Percentiles rank a stretch among this genome's conserved stretches.
These are phyloP conservation scores for Thomomys bottae DNA, from an alignment of 2,113 vertebrate genomes.

Conservation along the genomic window DNA sequence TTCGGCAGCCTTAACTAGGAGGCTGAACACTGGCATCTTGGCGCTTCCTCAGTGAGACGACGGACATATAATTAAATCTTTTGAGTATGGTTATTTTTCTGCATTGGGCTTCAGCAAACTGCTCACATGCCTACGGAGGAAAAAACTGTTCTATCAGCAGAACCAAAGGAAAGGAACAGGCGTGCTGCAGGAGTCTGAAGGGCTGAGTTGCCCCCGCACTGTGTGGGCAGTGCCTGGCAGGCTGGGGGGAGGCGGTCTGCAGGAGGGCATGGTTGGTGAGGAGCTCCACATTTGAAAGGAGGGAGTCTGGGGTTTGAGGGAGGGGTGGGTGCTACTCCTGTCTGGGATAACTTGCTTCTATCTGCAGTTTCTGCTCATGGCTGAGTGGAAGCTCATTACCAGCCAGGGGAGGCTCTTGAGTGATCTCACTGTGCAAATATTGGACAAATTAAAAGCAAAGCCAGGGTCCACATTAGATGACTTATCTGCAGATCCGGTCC, in stretches of 20 bases:
- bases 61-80: conserved; percentile 63
- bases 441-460: conserved; percentile 47
- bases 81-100: conserved; percentile 66
- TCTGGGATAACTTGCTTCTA: neutral
- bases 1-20: neutral
- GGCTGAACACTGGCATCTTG: conserved; percentile 25
- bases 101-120: conserved; percentile 63
- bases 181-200: neutral
- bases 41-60: conserved; percentile 38
- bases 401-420: conserved; percentile 34
- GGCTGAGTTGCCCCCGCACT: neutral
- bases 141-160: conserved; percentile 74
- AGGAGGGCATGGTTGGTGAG: neutral
- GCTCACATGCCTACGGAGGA: conserved; percentile 57
- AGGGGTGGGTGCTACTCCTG: neutral
- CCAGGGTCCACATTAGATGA: neutral
- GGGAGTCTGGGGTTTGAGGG: accelerated
- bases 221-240: neutral
- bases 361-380: neutral
- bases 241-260: neutral
- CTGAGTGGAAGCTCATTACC: conserved; percentile 25
- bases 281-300: neutral
- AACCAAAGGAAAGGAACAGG: conserved; percentile 57
- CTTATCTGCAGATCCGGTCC: neutral
- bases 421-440: conserved; percentile 65